Evolutionary conservation across 2,797 vertebrate species (phyloP), one percentile per base, ranked within the genome.

Genomic region (Sebastes aleutianus): DNA sequence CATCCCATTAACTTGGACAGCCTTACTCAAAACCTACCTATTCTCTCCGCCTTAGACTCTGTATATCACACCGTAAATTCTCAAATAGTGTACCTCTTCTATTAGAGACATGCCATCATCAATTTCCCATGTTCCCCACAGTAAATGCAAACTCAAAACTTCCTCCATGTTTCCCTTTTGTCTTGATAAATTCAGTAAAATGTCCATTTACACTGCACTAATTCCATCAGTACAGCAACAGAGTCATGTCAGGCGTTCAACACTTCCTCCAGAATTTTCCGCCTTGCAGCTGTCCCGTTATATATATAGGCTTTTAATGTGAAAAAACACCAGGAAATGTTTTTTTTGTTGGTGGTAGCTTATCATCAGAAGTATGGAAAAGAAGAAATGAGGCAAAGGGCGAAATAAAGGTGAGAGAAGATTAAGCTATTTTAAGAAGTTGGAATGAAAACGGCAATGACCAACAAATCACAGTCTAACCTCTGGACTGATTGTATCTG

Each of bases 371-470:
- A 47, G 3, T 47, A 47, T 16, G 43, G 43, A 16, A 47, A 47
- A 47, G 14, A 47, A 47, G 43, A 47, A 47, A 47, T 24, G 32
- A 67, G 58, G 53, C 54, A 29, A 32, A 66, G n/a, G 20, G n/a
- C 0, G 8, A 64, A 80, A 39, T 70, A 65, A 61, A 69, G 64
- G 76, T 58, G 29, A 29, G 66, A 74, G 69, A 77, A 82, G 83
- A 88, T 87, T 74, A 66, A 50, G 47, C n/a, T 80, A 73, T 85
- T 82, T 85, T 69, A 78, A 85, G 77, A 68, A 63, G 70, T 32
- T 65, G 43, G 59, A 64, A 63, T 79, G 72, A 85, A 78, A 85
- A 80, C 13, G 13, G 13, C 50, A 53, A 9, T 53, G 50, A 53
- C 8, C 50, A 53, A 14, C 50, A 53, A 53, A 53, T 53, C 50